Conservation (phyloP, 64 coral and sea anemone species). For the Dendronephthya gigantea region DNA sequence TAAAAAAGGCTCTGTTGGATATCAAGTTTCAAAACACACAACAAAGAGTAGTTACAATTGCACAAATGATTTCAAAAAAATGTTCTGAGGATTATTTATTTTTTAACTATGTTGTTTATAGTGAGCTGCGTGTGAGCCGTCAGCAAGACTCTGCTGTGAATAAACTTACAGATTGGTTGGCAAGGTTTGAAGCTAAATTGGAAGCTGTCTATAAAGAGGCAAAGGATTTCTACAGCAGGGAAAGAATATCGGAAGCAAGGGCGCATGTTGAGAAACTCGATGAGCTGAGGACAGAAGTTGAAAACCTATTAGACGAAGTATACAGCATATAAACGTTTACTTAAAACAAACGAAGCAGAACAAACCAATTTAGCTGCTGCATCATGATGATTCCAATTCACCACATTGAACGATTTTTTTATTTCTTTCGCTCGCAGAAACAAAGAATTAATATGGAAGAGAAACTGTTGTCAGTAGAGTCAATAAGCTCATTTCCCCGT, state of each 20-base stretch:
- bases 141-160: slow-evolving; percentile 83
- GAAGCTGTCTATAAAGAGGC: slow-evolving; percentile 41
- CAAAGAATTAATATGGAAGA: slow-evolving; percentile 92
- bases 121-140: slow-evolving; percentile 64
- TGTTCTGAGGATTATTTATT: too few relatives aligned
- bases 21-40: too few relatives aligned
- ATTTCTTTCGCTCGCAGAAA: slow-evolving; percentile 32
- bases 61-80: too few relatives aligned
- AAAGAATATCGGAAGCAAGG: slow-evolving; percentile 75
- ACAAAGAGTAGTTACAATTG: too few relatives aligned
- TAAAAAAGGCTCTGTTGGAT: too few relatives aligned
- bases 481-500: slow-evolving; percentile 56
- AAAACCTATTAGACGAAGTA: slow-evolving; percentile 73
- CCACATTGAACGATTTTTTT: neutral
- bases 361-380: too few relatives aligned
- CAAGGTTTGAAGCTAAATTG: slow-evolving; percentile 61
- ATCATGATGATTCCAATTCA: too few relatives aligned
- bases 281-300: slow-evolving; percentile 60
- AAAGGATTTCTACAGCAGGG: slow-evolving; percentile 76
- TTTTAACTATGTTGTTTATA: neutral
- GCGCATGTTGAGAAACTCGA: slow-evolving; percentile 56
- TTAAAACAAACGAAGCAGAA: neutral
- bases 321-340: too few relatives aligned
- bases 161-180: slow-evolving; percentile 78
- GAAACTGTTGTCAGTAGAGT: slow-evolving; percentile 57